Evolutionary conservation across 2,888 invertebrate genomes (phyloP).

Genomic region (Noctua janthina): DNA sequence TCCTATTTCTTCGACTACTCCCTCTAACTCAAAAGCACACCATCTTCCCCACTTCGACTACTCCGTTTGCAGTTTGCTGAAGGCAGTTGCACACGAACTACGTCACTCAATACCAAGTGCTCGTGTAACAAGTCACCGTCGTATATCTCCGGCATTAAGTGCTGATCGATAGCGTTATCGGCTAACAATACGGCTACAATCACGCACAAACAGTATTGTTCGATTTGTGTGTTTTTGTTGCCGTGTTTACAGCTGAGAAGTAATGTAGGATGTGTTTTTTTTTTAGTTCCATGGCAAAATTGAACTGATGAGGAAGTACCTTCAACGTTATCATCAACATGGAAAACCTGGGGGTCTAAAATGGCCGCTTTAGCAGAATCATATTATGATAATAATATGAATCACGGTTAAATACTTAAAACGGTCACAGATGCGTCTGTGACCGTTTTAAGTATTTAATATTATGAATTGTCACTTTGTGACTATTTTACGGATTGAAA

Average conservation of each 20-base stretch:
- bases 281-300: neutral
- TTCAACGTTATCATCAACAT: neutral
- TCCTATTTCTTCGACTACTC: no score
- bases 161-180: slow-evolving; percentile 57
- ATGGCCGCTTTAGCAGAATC: no score
- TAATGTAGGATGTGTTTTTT: neutral
- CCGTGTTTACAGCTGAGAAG: slow-evolving; percentile 19
- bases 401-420: no score
- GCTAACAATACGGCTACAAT: slow-evolving; percentile 46
- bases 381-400: no score
- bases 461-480: no score
- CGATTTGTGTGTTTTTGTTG: slow-evolving; percentile 28
- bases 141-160: slow-evolving; percentile 39
- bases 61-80: neutral
- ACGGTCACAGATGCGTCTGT: no score
- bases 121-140: slow-evolving; percentile 35
- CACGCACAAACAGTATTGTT: slow-evolving; percentile 50
- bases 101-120: slow-evolving; percentile 7
- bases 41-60: no score
- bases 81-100: neutral
- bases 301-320: neutral
- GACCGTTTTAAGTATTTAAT: no score
- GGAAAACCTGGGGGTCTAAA: neutral
- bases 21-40: no score
- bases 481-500: no score